Evolutionary conservation across 2,888 invertebrate genomes (phyloP).

Genomic region (Eupithecia insigniata): DNA sequence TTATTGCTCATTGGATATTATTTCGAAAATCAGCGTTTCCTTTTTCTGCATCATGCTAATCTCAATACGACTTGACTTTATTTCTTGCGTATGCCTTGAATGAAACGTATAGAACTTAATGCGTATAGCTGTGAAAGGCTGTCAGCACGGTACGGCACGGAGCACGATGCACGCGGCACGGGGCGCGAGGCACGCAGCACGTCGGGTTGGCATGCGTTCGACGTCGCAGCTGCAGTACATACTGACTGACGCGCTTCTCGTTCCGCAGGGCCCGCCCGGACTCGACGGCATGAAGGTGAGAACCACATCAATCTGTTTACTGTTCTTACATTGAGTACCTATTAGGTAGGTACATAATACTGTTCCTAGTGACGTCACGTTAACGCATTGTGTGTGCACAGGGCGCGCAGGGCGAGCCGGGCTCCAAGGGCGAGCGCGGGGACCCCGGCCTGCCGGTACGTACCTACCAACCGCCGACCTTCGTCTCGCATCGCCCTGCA

Average conservation of each 20-base stretch:
- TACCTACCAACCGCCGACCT: slow-evolving; percentile 83
- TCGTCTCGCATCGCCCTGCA: too few species aligned
- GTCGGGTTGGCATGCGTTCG: slow-evolving; percentile 21
- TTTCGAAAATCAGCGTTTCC: background rate
- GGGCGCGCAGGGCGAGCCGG: slow-evolving; percentile 97
- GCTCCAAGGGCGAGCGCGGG: slow-evolving; percentile 95
- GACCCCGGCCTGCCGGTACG: slow-evolving; percentile 97
- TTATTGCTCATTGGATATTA: background rate
- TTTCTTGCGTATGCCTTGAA: background rate
- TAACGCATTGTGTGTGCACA: slow-evolving; percentile 79
- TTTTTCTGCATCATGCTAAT: background rate
- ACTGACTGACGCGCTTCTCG: slow-evolving; percentile 71
- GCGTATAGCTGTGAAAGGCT: background rate
- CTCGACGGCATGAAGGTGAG: slow-evolving; percentile 98
- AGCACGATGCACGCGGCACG: slow-evolving; percentile 25
- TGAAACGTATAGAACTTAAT: too few species aligned
- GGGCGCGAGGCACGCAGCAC: slow-evolving; percentile 6
- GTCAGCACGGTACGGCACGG: background rate
- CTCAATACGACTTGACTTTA: background rate
- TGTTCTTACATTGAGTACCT: background rate
- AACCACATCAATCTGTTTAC: background rate
- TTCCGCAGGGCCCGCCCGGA: slow-evolving; percentile 94
- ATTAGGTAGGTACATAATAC: background rate
- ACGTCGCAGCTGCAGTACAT: slow-evolving; percentile 12
- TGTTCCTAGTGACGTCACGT: background rate